Conservation (phyloP, 2,888 invertebrate genomes). For the Malthinus flaveolus region DNA sequence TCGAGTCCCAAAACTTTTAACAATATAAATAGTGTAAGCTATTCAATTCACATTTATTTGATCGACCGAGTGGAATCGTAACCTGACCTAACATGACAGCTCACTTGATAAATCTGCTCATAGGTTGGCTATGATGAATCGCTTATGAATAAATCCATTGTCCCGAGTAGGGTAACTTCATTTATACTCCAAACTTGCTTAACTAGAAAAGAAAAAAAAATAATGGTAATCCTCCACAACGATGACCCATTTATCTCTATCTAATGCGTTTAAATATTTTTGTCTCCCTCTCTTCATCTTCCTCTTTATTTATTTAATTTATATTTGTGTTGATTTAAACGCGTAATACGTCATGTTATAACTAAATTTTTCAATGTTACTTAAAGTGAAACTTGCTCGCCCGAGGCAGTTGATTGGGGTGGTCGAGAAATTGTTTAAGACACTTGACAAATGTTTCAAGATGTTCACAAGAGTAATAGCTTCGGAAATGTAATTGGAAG, state of each 20-base stretch:
- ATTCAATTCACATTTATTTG: constrained; percentile 21
- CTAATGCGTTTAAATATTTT: constrained; percentile 5
- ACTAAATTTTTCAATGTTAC: too few relatives aligned
- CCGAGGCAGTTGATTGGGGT: too few relatives aligned
- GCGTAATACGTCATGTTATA: too few relatives aligned
- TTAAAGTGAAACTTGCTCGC: too few relatives aligned
- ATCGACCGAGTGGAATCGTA: constrained; percentile 34
- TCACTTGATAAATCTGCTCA: constrained; percentile 25
- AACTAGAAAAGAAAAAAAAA: neutral
- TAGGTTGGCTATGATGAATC: constrained; percentile 31
- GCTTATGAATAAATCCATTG: constrained; percentile 33
- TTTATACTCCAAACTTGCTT: constrained; percentile 14
- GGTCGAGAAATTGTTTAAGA: too few relatives aligned
- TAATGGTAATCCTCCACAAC: constrained; percentile 8
- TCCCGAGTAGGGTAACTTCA: constrained; percentile 25
- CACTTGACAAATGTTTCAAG: too few relatives aligned
- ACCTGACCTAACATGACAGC: constrained; percentile 35
- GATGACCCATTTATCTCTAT: constrained; percentile 13
- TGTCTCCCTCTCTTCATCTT: constrained; percentile 6
- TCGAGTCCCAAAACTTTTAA: constrained; percentile 9
- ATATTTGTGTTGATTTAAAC: constrained; percentile 7
- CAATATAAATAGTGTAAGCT: constrained; percentile 21
- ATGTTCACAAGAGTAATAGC: too few relatives aligned
- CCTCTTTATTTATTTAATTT: constrained; percentile 5
- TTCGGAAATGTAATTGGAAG: too few relatives aligned